Conservation (phyloP, 2,797 vertebrate species). For the Iguana delicatissima region DNA sequence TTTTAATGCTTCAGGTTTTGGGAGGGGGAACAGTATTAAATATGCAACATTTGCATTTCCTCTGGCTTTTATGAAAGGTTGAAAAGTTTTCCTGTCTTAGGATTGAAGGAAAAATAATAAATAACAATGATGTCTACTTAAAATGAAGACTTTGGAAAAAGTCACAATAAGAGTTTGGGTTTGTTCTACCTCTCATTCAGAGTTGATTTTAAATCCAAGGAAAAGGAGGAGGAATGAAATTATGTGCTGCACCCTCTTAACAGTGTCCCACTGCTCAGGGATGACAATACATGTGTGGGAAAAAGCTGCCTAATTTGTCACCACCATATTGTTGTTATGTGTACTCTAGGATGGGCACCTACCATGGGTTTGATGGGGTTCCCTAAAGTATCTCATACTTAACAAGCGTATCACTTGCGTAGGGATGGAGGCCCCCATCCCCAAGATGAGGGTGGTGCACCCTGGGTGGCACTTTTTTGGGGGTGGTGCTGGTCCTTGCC, state of each 20-base stretch:
- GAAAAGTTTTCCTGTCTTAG: slow-evolving; percentile 34
- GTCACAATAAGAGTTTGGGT: slow-evolving; percentile 7
- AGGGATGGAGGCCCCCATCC: too few species aligned
- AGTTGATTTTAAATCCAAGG: neutral
- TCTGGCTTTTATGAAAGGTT: slow-evolving; percentile 24
- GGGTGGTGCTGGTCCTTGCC: too few species aligned
- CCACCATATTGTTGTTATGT: neutral
- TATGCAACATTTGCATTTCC: slow-evolving; percentile 42
- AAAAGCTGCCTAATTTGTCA: neutral
- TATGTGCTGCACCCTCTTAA: neutral
- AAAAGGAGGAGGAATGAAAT: neutral
- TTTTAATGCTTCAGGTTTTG: slow-evolving; percentile 45
- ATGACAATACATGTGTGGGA: neutral
- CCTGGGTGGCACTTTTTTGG: too few species aligned
- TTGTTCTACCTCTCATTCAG: neutral
- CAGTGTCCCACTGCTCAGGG: too few species aligned
- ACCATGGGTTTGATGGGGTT: too few species aligned
- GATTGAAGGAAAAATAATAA: slow-evolving; percentile 8
- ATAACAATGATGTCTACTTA: slow-evolving; percentile 5
- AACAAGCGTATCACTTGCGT: too few species aligned
- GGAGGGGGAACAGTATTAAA: slow-evolving; percentile 25
- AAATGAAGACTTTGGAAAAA: neutral
- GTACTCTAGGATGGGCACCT: neutral
- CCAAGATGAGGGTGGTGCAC: too few species aligned
- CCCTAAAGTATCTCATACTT: too few species aligned